Evolutionary conservation across 2,113 vertebrate species (phyloP), one percentile per base, ranked within the genome.

Genomic region (Spheniscus mendiculus): DNA sequence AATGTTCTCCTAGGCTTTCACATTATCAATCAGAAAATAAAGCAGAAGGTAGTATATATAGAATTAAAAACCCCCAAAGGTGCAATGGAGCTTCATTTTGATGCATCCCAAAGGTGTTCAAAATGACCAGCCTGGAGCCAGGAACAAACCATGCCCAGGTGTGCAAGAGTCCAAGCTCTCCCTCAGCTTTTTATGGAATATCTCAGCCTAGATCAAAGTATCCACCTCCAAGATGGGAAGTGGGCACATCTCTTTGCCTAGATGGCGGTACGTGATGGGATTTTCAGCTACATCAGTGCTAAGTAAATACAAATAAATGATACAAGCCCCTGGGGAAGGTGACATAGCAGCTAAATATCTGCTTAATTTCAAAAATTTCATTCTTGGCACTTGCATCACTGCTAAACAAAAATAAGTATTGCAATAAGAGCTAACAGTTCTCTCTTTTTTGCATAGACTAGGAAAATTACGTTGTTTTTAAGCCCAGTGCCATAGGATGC

Each of bases 261-360:
- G 30, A 49, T 56, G 87, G 71, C 56, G 0, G 2, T 52, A 81
- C 0, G 0, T 36, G 59, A n/a, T 52, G 67, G 83, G 59, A 74
- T 87, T 88, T 93, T 92, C 78, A 91, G 58, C 77, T 76, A 30
- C 38, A 90, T 38, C 53, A 42, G 11, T 36, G n/a, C 58, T 73
- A 90, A 90, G 63, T 52, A 92, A 91, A 93, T 36, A 94, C 17
- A 93, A 80, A 78, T 56, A 47, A 96, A 87, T 26, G 84, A 94
- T 53, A 72, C 55, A 42, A 80, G 32, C 76, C 87, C 49, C 79
- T 45, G 32, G 53, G 77, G 58, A 93, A 80, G 44, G 71, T 44
- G 65, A 73, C 55, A 85, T 4, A 50, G 79, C 59, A 88, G 59
- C 56, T 85, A 93, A 89, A 88, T 88, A 63, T 26, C 50, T 52